Evolutionary conservation across 2,113 vertebrate species (phyloP), one percentile per base, ranked within the genome.

Genomic region (Miniopterus natalensis): DNA sequence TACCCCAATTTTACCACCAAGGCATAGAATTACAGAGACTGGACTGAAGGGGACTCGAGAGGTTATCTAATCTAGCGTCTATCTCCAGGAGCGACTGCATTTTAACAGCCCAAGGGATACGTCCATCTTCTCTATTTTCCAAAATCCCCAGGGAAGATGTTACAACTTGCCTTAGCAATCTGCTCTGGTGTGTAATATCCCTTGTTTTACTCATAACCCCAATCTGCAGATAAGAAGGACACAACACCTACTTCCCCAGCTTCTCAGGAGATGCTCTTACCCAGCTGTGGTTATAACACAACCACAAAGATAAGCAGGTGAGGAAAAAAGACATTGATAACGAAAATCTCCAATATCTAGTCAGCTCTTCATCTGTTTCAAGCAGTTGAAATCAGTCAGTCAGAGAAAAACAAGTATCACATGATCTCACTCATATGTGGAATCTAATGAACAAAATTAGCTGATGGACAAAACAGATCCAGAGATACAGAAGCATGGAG

Each of bases 121-220:
- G 45, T 61, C 85, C 15, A 78, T 92, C 78, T 77, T 70, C 51
- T 78, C 53, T 88, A 45, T 65, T 94, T 96, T 84, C 93, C 68
- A 95, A 81, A 96, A 92, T 83, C 66, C 86, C 73, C 91, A 90
- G 78, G 73, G 40, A 95, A 86, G 63, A 94, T 49, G 78, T 75
- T 80, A 61, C 21, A 88, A 55, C 27, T 88, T 59, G 47, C 49
- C 71, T 89, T 61, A 70, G 65, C 59, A 91, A 95, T 94, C 75
- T 86, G 21, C 18, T 89, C 49, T 86, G 49, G 21, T 94, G 13
- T 55, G 3, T 70, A 84, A 66, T 66, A 92, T 83, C 63, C 10
- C 57, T 95, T 65, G 13, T 80, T 85, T 92, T 85, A 88, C 85
- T 93, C 49, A 94, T 66, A 86, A 93, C 74, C 51, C 47, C 92